These are phyloP conservation scores for Limnodromus scolopaceus DNA, from an alignment of 2,797 vertebrate species.

Conservation along the genomic window DNA sequence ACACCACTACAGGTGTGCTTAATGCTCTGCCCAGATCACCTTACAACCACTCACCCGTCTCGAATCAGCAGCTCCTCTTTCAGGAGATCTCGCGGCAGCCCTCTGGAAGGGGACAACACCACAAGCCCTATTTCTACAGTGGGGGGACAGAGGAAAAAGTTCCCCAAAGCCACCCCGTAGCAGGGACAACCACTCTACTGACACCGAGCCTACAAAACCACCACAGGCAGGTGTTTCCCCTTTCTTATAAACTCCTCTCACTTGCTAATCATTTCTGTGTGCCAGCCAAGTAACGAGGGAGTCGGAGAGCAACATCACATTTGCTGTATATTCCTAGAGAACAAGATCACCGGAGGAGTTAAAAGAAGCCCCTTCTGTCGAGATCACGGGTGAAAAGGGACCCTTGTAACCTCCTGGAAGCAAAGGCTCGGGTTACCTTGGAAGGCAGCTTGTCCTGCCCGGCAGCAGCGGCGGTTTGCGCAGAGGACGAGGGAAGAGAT, in stretches of 20 bases:
- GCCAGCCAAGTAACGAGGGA: not conserved
- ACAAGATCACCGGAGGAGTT: not conserved
- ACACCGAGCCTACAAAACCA: not conserved
- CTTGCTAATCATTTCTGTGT: not conserved
- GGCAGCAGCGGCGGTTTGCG: not conserved
- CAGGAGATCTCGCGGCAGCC: not conserved
- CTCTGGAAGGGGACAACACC: not conserved
- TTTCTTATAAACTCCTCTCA: not conserved
- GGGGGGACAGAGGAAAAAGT: too few species aligned
- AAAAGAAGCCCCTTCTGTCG: not conserved
- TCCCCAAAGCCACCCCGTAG: not conserved
- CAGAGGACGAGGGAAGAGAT: accelerated
- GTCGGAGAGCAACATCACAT: not conserved
- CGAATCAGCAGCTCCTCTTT: not conserved
- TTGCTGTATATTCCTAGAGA: constrained; percentile 38
- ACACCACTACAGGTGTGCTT: not conserved
- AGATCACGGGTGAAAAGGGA: not conserved
- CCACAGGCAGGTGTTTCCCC: not conserved
- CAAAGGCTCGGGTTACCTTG: not conserved
- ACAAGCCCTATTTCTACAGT: not conserved
- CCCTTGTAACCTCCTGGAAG: not conserved
- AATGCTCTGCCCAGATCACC: not conserved
- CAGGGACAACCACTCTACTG: not conserved
- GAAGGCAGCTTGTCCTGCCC: not conserved
- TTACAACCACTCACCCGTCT: not conserved